Conservation (phyloP, 2,797 vertebrate species). For the Rhyacichthys aspro region DNA sequence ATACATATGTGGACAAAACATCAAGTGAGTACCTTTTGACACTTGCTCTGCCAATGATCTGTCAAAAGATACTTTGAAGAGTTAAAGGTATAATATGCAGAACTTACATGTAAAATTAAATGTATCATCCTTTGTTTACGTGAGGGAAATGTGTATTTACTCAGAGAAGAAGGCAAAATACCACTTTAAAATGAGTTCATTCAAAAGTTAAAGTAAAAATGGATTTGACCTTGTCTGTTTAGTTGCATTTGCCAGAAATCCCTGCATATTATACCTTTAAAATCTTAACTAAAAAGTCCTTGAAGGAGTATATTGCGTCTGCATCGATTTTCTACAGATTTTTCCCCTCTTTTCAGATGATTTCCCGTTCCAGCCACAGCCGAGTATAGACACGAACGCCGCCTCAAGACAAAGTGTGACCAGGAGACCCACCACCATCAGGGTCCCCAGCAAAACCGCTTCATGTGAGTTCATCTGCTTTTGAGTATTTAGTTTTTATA, state of each 20-base stretch:
- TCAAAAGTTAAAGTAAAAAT: too few species aligned
- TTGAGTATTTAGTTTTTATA: background rate
- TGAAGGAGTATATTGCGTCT: background rate
- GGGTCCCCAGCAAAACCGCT: constrained; percentile 84
- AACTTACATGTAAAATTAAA: too few species aligned
- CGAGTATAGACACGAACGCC: constrained; percentile 48
- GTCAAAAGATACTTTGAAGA: background rate
- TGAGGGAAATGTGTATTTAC: too few species aligned
- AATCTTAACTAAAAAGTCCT: too few species aligned
- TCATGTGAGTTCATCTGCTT: constrained; percentile 67
- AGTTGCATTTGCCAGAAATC: too few species aligned
- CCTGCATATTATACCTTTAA: too few species aligned
- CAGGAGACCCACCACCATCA: constrained; percentile 93
- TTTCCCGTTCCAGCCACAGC: constrained; percentile 71
- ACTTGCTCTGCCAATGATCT: too few species aligned
- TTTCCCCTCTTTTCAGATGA: constrained; percentile 57
- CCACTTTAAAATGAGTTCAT: too few species aligned
- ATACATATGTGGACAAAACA: background rate
- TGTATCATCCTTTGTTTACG: too few species aligned
- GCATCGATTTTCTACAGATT: background rate
- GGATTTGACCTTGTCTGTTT: too few species aligned
- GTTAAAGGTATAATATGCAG: constrained; percentile 5
- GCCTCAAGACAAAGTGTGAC: constrained; percentile 55
- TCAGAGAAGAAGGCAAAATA: too few species aligned
- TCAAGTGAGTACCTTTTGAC: background rate